A percentile compares a stretch with the other conserved stretches of the same genome.
Evolutionary conservation across 2,113 vertebrate species (phyloP).

Genomic region (Mesoclemmys tuberculata): DNA sequence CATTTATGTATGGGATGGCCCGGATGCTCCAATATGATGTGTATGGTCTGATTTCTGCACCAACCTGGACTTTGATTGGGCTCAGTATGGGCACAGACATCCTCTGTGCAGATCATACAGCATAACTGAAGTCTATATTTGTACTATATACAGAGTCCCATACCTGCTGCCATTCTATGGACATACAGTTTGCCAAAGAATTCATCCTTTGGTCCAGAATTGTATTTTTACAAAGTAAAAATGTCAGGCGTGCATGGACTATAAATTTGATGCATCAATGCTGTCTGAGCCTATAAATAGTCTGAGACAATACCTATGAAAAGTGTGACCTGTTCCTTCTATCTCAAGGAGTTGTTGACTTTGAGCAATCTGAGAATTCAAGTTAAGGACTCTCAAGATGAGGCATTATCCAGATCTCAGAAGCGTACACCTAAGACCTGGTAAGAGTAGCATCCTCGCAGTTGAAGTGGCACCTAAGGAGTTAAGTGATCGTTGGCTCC

Average conservation of each 20-base stretch:
- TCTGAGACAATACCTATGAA: neutral
- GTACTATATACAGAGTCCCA: neutral
- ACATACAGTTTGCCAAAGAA: neutral
- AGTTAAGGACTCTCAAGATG: neutral
- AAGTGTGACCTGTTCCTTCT: neutral
- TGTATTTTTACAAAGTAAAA: fast-evolving
- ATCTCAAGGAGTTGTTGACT: neutral
- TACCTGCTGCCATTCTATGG: neutral
- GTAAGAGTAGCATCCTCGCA: neutral
- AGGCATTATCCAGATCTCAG: neutral
- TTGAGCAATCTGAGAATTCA: neutral
- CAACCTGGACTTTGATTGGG: neutral
- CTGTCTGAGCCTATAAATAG: neutral
- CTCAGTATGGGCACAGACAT: neutral
- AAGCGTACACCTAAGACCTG: neutral
- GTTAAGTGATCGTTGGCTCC: neutral
- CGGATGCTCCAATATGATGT: neutral
- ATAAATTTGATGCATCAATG: neutral
- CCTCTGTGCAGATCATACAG: neutral
- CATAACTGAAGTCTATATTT: neutral
- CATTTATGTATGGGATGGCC: neutral
- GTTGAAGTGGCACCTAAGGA: neutral
- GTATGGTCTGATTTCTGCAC: neutral
- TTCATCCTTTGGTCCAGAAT: neutral
- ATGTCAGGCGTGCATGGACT: neutral